These are phyloP conservation scores for Sphecodes monilicornis DNA, from an alignment of 2,888 invertebrate genomes.

Conservation along the genomic window DNA sequence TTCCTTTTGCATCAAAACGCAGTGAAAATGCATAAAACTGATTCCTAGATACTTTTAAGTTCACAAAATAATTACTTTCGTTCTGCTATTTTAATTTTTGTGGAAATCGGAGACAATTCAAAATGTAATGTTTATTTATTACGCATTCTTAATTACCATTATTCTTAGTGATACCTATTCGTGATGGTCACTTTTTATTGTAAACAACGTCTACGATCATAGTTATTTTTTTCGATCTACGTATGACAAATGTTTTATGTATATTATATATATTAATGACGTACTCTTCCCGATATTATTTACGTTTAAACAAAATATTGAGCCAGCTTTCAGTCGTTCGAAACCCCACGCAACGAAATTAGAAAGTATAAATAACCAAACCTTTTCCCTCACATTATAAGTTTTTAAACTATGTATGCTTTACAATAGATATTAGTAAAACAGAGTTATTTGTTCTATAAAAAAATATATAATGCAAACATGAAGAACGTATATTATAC, in stretches of 20 bases:
- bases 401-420: background rate
- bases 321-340: background rate
- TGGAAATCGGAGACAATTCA: background rate
- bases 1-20: background rate
- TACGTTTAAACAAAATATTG: background rate
- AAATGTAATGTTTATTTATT: background rate
- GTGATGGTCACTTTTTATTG: background rate
- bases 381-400: background rate
- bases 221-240: background rate
- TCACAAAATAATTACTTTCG: background rate
- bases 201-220: background rate
- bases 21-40: background rate
- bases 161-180: background rate
- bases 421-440: background rate
- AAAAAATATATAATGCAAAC: background rate
- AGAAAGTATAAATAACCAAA: background rate
- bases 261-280: too few relatives aligned
- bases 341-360: background rate
- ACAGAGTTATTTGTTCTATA: background rate
- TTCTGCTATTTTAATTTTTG: background rate
- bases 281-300: background rate
- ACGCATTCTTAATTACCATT: background rate
- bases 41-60: background rate
- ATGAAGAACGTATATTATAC: too few relatives aligned
- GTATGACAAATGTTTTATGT: too few relatives aligned